These are phyloP conservation scores for Eciton burchellii DNA, from an alignment of 1,140 invertebrate species.

Conservation along the genomic window DNA sequence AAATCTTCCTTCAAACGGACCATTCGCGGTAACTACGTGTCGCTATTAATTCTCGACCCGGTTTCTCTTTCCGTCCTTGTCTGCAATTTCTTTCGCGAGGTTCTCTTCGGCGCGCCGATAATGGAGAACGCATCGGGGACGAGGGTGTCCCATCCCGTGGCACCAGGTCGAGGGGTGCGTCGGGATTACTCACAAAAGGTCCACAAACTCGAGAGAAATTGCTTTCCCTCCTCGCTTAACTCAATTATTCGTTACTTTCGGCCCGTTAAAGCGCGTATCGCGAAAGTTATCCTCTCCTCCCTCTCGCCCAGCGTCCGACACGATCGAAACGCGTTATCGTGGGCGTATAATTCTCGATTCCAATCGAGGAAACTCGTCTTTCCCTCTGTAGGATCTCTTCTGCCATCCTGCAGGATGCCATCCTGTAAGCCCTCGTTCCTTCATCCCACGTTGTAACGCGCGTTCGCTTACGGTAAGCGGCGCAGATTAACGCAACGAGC, in stretches of 20 bases:
- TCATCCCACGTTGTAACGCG: slow-evolving; percentile 3
- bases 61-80: not conserved
- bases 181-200: slow-evolving; percentile 50
- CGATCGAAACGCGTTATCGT: slow-evolving; percentile 48
- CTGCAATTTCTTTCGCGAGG: not conserved
- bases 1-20: slow-evolving; percentile 30
- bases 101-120: slow-evolving; percentile 1
- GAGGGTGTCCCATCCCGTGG: not conserved
- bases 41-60: not conserved
- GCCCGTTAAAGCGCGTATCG: slow-evolving; percentile 60
- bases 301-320: not conserved
- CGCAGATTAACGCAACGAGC: slow-evolving; percentile 21
- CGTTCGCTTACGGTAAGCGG: slow-evolving; percentile 11
- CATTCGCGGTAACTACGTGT: not conserved
- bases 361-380: slow-evolving; percentile 49
- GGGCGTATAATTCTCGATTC: slow-evolving; percentile 50
- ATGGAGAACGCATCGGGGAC: slow-evolving; percentile 1
- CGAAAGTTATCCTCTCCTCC: slow-evolving; percentile 47
- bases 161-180: slow-evolving; percentile 34
- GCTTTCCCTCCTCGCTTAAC: slow-evolving; percentile 54
- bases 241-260: slow-evolving; percentile 66
- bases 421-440: slow-evolving; percentile 37
- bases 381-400: not conserved
- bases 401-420: slow-evolving; percentile 9
- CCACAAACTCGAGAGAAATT: slow-evolving; percentile 57